Percentiles rank a stretch among this genome's conserved stretches.
These are phyloP conservation scores for Cotesia congregata DNA, from an alignment of 2,888 invertebrate genomes.

Conservation along the genomic window DNA sequence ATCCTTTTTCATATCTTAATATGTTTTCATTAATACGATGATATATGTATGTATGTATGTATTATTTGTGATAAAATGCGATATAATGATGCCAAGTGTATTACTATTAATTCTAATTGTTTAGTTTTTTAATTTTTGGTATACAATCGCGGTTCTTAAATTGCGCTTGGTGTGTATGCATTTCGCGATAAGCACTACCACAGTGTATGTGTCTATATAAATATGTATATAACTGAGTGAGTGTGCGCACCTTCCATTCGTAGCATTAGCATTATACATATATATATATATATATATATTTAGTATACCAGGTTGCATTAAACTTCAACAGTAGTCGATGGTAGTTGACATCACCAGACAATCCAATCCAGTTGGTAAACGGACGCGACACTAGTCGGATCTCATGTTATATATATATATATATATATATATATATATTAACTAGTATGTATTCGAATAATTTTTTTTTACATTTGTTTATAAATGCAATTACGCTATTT, in stretches of 20 bases:
- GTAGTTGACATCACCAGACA: slow-evolving; percentile 25
- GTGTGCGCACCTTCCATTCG: background rate
- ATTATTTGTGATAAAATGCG: too few species aligned
- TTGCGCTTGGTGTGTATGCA: too few species aligned
- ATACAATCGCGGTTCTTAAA: too few species aligned
- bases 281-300: too few species aligned
- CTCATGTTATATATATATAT: background rate
- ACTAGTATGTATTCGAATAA: background rate
- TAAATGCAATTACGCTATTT: too few species aligned
- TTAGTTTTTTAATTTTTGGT: too few species aligned
- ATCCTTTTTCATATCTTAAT: too few species aligned
- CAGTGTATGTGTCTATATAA: background rate
- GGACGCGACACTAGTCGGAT: slow-evolving; percentile 42
- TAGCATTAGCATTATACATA: background rate
- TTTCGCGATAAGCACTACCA: too few species aligned
- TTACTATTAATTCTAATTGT: too few species aligned
- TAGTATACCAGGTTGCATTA: slow-evolving; percentile 5
- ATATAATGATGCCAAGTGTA: too few species aligned
- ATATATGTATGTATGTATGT: too few species aligned
- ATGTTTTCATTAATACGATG: too few species aligned
- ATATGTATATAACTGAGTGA: background rate
- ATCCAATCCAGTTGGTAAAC: slow-evolving; percentile 45
- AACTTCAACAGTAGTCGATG: background rate
- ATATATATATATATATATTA: background rate
- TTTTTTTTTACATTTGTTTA: background rate